phyloP scores from a whole-genome alignment of 1,140 invertebrate genomes.

The Stenopsyche tienmushanensis region DNA sequence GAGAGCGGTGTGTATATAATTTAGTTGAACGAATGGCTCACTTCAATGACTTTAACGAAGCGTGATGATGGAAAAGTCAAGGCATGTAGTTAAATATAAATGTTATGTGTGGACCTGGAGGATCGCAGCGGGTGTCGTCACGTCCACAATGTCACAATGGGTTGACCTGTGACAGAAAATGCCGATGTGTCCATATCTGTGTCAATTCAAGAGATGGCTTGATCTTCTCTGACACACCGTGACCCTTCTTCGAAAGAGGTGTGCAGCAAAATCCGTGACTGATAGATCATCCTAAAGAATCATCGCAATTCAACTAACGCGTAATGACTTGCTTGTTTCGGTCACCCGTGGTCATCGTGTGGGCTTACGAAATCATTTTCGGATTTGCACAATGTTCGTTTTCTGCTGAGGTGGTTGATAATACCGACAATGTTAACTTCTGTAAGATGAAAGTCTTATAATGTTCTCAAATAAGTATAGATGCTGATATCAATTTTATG shows the following conservation, averaged over 20 bases:
- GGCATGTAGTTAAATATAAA: no score
- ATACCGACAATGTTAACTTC: no score
- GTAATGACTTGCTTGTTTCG: neutral
- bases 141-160: constrained; percentile 22
- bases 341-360: no score
- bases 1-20: no score
- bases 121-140: constrained; percentile 21
- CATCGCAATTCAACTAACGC: no score
- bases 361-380: no score
- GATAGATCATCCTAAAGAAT: neutral
- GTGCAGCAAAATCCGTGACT: constrained; percentile 16
- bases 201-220: neutral
- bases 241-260: neutral
- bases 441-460: no score
- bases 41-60: neutral
- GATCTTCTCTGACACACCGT: constrained; percentile 14
- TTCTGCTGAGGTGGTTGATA: no score
- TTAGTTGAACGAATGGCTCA: no score
- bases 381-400: neutral
- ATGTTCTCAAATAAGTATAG: no score
- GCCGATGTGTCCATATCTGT: neutral
- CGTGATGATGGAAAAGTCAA: no score
- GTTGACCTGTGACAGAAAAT: constrained; percentile 13
- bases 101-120: neutral
- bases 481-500: no score